Evolutionary conservation across 2,113 vertebrate species (phyloP).

Genomic region (human): GRCh38 chr16:88912501-88913000

Average conservation of each 20-base stretch:
- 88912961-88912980: too few species aligned
- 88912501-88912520: neutral
- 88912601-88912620: accelerated
- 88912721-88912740: neutral
- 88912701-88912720: neutral
- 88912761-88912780: neutral
- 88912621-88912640: neutral
- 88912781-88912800: accelerated
- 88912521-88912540: neutral
- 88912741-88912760: accelerated
- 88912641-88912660: neutral
- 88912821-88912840: neutral
- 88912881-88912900: too few species aligned
- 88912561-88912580: accelerated
- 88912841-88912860: neutral
- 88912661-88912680: neutral
- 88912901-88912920: neutral
- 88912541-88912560: too few species aligned
- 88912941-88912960: neutral
- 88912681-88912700: neutral
- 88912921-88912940: neutral
- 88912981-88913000: neutral
- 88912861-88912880: neutral
- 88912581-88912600: neutral
- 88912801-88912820: neutral